Evolutionary conservation across 2,113 vertebrate species (phyloP), one percentile per base, ranked within the genome.

Genomic region (Eonycteris spelaea): DNA sequence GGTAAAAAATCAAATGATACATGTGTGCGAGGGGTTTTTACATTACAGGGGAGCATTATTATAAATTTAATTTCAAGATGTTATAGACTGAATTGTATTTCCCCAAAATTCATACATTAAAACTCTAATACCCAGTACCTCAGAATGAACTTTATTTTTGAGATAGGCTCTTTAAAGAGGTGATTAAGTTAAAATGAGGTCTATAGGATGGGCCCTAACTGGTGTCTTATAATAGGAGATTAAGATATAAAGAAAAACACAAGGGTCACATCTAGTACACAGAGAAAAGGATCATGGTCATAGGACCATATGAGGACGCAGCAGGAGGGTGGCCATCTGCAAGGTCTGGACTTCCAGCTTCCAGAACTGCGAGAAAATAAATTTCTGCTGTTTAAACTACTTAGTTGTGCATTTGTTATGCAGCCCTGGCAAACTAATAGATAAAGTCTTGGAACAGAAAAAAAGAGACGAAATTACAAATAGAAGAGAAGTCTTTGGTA

Each of bases 201-300:
- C 9, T 57, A 90, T 28, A 16, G 33, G 9, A 21, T 85, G 9
- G 43, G 18, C 11, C 21, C 38, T 92, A 74, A 61, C 45, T 71
- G 43, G 10, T 22, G 2, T 40, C 38, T 92, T 45, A 35, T 16
- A 55, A 11, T 24, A 93, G 53, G 33, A 90, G 30, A 80, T 22
- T 7, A 57, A 28, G 13, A 55, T 71, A 38, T 26, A 19, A 30
- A 45, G n/a, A 77, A 35, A 70, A 53, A 87, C 28, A 18, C 3
- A 7, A 14, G 26, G 19, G 8, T 12, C 3, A 22, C 48, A 2
- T 0, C 3, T 13, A 28, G 53, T n/a, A 16, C 12, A 43, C 7
- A 26, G 24, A 89, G 40, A 6, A 63, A 83, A 87, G 21, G 5
- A 33, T 33, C 40, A 16, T 8, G 70, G 59, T 43, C 45, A 7